Evolutionary conservation across 1,140 invertebrate genomes (phyloP), one percentile per base, ranked within the genome.

Genomic region (Neodiprion pinetum): DNA sequence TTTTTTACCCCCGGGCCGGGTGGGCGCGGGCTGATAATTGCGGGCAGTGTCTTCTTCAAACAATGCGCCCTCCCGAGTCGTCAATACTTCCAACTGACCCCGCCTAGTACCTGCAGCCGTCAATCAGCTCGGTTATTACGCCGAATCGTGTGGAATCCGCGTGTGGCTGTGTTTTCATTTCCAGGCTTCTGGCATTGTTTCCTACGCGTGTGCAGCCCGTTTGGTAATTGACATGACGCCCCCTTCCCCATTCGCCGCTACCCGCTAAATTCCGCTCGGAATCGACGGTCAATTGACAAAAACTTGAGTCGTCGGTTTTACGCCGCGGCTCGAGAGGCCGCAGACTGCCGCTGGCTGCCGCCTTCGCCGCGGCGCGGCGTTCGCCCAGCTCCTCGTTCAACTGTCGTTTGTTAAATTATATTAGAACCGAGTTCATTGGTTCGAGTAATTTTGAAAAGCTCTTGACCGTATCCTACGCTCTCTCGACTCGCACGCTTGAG

Each of bases 351-450:
- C 28, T 3, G 28, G 28, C 28, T 40, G 28, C 28, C 17, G 17
- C 17, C 17, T 21, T 21, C 17, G 17, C 17, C 17, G 17, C 17
- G 17, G 17, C 17, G 17, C 17, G 17, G 17, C 17, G 17, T 21
- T 21, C 17, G 17, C 17, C 17, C 17, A 21, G 53, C n/a, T 61
- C 9, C 11, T 17, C 53, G 53, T 61, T 61, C 53, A 61, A 61
- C 53, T 61, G 53, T 61, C 53, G 53, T 61, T 61, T 61, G 53
- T 61, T 61, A 61, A 61, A 61, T 61, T 61, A 61, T 61, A 61
- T 61, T 61, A 61, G 53, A 61, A 61, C 53, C 53, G 53, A 9
- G 53, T 61, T 61, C 53, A 61, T 61, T 61, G 53, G 53, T 61
- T 61, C 53, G 53, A 61, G 53, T 61, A 61, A 61, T 61, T 61